These are phyloP conservation scores for Caenorhabditis angaria DNA, from an alignment of 2,888 invertebrate species.

Conservation along the genomic window DNA sequence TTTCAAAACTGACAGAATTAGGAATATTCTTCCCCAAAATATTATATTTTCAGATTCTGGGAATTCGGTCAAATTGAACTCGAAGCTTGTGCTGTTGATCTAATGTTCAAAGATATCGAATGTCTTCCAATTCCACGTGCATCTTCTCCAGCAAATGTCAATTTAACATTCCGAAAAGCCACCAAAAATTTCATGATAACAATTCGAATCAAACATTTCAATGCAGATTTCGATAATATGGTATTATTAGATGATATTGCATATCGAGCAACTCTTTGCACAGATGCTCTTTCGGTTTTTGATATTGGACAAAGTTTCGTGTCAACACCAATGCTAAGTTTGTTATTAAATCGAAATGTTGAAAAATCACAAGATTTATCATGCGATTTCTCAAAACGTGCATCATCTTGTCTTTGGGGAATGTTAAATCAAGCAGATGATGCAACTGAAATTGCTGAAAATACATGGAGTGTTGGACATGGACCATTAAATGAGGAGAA, in stretches of 20 bases:
- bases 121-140: constrained; percentile 52
- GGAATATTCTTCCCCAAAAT: too few species aligned
- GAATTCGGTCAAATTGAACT: constrained; percentile 52
- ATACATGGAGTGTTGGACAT: constrained; percentile 64
- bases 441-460: constrained; percentile 40
- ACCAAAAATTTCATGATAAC: constrained; percentile 60
- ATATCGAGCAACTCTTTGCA: constrained; percentile 57
- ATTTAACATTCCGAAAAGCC: constrained; percentile 49
- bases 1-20: too few species aligned
- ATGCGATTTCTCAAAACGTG: constrained; percentile 68
- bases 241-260: constrained; percentile 68
- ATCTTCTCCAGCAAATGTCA: constrained; percentile 54
- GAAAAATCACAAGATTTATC: constrained; percentile 65
- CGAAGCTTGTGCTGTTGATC: constrained; percentile 54
- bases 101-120: constrained; percentile 51
- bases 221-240: constrained; percentile 67
- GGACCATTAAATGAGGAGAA: constrained; percentile 66
- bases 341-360: constrained; percentile 62
- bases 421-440: constrained; percentile 43
- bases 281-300: constrained; percentile 63
- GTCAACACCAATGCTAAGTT: constrained; percentile 63
- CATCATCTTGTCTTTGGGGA: constrained; percentile 67
- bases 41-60: constrained; percentile 54
- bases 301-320: constrained; percentile 67
- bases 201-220: constrained; percentile 59